A percentile compares a stretch with the other conserved stretches of the same genome.
Evolutionary conservation across 2,797 vertebrate genomes (phyloP).

Genomic region (Peromyscus nudipes): DNA sequence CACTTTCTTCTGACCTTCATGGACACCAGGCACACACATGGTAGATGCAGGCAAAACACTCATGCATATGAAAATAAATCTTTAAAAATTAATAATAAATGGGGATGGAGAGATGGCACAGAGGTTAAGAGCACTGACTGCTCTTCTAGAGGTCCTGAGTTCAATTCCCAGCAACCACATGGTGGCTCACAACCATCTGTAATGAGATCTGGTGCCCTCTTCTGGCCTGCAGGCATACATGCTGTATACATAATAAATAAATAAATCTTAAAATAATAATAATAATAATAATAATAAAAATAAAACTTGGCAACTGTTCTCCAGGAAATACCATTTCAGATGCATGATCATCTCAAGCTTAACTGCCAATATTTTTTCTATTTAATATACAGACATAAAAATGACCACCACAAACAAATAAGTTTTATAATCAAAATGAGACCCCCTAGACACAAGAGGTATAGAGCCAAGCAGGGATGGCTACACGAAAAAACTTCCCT

Average conservation of each 20-base stretch:
- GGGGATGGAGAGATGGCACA: too few relatives aligned
- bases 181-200: too few relatives aligned
- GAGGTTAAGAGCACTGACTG: too few relatives aligned
- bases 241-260: too few relatives aligned
- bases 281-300: too few relatives aligned
- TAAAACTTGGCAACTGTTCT: conserved; percentile 21
- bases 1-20: not conserved
- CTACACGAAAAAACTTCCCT: too few relatives aligned
- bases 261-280: not conserved
- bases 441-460: not conserved
- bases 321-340: conserved; percentile 35
- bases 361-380: not conserved
- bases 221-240: too few relatives aligned
- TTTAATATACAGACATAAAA: not conserved
- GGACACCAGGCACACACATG: not conserved
- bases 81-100: not conserved
- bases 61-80: too few relatives aligned
- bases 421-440: not conserved
- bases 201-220: too few relatives aligned
- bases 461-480: not conserved
- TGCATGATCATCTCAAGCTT: not conserved
- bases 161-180: too few relatives aligned
- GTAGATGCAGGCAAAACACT: too few relatives aligned
- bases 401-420: not conserved
- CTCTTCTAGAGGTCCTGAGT: too few relatives aligned